Evolutionary conservation across 2,888 invertebrate species (phyloP), one percentile per base, ranked within the genome.

Genomic region (Ectemnius cavifrons): DNA sequence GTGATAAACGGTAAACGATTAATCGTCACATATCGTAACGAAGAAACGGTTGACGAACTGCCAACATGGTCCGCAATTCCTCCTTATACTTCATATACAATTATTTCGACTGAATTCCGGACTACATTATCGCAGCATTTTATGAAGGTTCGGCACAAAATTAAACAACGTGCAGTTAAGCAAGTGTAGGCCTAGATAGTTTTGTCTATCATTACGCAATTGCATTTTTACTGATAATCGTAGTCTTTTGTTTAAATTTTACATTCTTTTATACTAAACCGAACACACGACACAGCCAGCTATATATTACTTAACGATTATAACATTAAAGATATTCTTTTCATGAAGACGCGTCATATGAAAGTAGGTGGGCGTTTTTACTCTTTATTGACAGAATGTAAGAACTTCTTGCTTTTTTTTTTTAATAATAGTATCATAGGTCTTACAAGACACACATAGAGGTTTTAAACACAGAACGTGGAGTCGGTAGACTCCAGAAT

Each of bases 181-280:
- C 60, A 52, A 58, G 68, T 67, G 61, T 78, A 76, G 80, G 79
- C 79, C 79, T 80, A 80, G 47, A 59, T 58, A 66, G 45, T 71
- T 75, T 71, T 57, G 70, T 49, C 71, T 61, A 27, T 4, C 37
- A 47, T 28, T 4, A 14, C 16, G 16, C 52, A 14, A 65, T 27
- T 58, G 52, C 61, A 64, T 76, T 71, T 37, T 75, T 57, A 64
- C 63, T 75, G 45, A 56, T 63, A 46, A 28, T 49, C 47, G 57
- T 58, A 37, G 56, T 14, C 23, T 60, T 45, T 68, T 20, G 28
- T 71, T 28, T 14, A 27, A 37, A 11, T 37, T 37, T 37, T 71
- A 11, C 18, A 23, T 58, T 23, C 13, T 23, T 58, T 58, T 58
- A 58, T 20, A 58, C 58, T 14, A 20, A 58, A 23, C n/a, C 18